Conservation (phyloP, 2,113 vertebrate species). For the Xerus inauris region DNA sequence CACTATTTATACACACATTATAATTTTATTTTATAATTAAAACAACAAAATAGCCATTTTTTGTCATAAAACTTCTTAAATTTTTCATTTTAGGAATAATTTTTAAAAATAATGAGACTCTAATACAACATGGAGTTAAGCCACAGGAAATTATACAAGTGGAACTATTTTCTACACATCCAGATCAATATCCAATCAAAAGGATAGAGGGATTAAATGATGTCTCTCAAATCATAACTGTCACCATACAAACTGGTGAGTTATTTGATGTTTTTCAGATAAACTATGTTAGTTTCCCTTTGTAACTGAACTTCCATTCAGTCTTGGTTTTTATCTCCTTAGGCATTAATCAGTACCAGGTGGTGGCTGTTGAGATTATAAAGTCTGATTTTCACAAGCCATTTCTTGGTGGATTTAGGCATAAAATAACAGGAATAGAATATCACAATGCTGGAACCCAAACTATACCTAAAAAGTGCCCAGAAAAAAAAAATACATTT, state of each 20-base stretch:
- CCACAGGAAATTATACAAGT: conserved; percentile 86
- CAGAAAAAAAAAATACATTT: conserved; percentile 82
- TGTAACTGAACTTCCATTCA: background rate
- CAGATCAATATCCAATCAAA: conserved; percentile 75
- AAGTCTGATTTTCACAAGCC: conserved; percentile 88
- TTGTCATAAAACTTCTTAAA: background rate
- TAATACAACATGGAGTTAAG: conserved; percentile 84
- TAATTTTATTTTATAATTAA: background rate
- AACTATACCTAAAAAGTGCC: conserved; percentile 87
- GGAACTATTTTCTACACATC: conserved; percentile 87
- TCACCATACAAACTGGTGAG: conserved; percentile 90
- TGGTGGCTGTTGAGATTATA: conserved; percentile 91
- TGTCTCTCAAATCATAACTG: conserved; percentile 89
- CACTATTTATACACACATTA: background rate
- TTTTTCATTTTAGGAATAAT: conserved; percentile 83
- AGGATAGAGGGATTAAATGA: conserved; percentile 78
- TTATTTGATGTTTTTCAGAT: conserved; percentile 1
- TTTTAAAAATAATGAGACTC: conserved; percentile 84
- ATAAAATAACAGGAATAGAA: conserved; percentile 89
- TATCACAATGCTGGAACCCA: conserved; percentile 94
- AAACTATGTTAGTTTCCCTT: background rate
- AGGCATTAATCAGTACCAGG: conserved; percentile 85
- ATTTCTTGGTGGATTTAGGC: conserved; percentile 95
- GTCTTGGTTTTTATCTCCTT: conserved; percentile 71
- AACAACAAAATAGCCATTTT: background rate